Evolutionary conservation across 2,888 invertebrate genomes (phyloP).

Genomic region (Stictocephala bisonia): DNA sequence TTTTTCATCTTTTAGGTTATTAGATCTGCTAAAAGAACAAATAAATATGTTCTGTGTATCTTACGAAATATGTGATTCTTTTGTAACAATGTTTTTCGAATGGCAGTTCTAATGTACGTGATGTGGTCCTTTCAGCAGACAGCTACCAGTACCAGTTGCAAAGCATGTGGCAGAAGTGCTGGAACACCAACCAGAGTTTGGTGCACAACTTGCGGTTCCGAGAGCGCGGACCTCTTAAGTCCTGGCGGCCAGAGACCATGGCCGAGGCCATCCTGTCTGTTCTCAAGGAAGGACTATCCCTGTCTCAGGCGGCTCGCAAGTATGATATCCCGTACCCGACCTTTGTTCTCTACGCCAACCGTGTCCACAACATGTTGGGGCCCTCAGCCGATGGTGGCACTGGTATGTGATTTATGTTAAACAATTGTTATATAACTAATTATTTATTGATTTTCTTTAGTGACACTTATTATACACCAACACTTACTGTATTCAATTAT

Average conservation of each 20-base stretch:
- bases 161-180: conserved; percentile 96
- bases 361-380: conserved; percentile 94
- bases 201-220: conserved; percentile 92
- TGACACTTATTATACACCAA: too few relatives aligned
- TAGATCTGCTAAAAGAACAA: too few relatives aligned
- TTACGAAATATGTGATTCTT: too few relatives aligned
- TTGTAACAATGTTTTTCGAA: too few relatives aligned
- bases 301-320: conserved; percentile 92
- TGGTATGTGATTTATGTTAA: too few relatives aligned
- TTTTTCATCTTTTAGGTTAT: too few relatives aligned
- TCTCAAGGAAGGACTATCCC: conserved; percentile 87
- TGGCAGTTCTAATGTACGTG: conserved; percentile 29
- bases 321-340: conserved; percentile 96
- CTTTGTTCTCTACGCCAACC: conserved; percentile 91
- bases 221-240: conserved; percentile 91
- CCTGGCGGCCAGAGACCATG: conserved; percentile 95
- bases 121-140: conserved; percentile 73
- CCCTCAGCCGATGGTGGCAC: conserved; percentile 92
- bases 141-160: conserved; percentile 96
- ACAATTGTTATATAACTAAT: too few relatives aligned
- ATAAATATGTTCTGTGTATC: too few relatives aligned
- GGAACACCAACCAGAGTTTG: conserved; percentile 92
- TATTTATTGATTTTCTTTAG: too few relatives aligned
- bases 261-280: conserved; percentile 95
- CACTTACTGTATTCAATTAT: too few relatives aligned